Evolutionary conservation across 2,888 invertebrate species (phyloP).

Genomic region (Andrena trimmerana): DNA sequence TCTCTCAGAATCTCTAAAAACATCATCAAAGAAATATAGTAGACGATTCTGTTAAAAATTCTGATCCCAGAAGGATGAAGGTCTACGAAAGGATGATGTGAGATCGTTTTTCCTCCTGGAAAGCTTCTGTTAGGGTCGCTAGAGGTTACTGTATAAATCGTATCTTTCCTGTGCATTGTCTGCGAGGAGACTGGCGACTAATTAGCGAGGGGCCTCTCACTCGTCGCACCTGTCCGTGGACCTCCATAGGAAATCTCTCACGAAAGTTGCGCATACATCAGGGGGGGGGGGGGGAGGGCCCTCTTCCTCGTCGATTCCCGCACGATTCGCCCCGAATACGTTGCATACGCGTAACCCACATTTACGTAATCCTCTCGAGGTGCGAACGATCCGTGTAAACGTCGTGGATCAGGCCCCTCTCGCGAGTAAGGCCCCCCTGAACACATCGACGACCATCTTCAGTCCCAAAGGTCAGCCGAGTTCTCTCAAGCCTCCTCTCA

Average conservation of each 20-base stretch:
- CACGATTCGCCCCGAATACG: conserved; percentile 35
- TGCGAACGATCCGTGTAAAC: neutral
- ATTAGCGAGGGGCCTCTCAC: conserved; percentile 52
- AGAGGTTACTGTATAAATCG: conserved; percentile 10
- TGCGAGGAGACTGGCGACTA: conserved; percentile 21
- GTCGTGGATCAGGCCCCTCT: neutral
- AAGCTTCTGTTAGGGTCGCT: neutral
- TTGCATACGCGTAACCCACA: conserved; percentile 17
- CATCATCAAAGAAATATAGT: too few relatives aligned
- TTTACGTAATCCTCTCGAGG: conserved; percentile 32
- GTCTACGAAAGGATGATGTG: too few relatives aligned
- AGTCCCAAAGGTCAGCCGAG: conserved; percentile 27
- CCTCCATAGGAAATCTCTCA: conserved; percentile 69
- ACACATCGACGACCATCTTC: conserved; percentile 14
- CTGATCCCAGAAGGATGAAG: too few relatives aligned
- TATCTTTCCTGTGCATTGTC: conserved; percentile 50
- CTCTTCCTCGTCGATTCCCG: conserved; percentile 23
- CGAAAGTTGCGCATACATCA: conserved; percentile 57
- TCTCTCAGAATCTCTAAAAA: too few relatives aligned
- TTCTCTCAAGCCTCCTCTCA: conserved; percentile 18
- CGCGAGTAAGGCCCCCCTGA: neutral
- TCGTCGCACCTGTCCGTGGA: conserved; percentile 43
- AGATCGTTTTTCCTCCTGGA: neutral
- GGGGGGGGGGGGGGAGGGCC: neutral
- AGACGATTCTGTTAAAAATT: too few relatives aligned